phyloP scores from a whole-genome alignment of 2,888 invertebrate genomes.

The Oscheius sp. region DNA sequence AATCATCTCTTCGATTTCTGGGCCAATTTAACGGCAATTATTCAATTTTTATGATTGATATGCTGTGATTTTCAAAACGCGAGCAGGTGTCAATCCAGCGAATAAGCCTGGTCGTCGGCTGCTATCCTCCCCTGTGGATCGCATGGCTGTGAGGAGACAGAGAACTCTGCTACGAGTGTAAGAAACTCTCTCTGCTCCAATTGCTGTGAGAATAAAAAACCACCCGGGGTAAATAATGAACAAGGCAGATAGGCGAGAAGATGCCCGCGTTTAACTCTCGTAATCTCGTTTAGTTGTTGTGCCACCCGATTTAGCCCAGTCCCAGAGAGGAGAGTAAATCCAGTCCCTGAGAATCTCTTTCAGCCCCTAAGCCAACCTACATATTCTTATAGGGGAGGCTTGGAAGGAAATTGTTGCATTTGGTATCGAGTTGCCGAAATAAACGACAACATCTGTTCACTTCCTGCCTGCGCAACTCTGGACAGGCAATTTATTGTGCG shows the following conservation, averaged over 20 bases:
- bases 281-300: conserved; percentile 3
- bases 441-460: conserved; percentile 26
- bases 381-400: conserved; percentile 1
- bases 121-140: conserved; percentile 6
- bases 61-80: conserved; percentile 32
- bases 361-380: too few relatives aligned
- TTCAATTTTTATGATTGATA: conserved; percentile 23
- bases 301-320: not conserved
- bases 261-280: conserved; percentile 10
- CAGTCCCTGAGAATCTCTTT: too few relatives aligned
- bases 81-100: conserved; percentile 34
- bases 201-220: conserved; percentile 7
- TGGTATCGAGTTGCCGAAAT: not conserved
- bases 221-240: conserved; percentile 13
- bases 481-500: conserved; percentile 29
- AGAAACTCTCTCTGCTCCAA: conserved; percentile 5
- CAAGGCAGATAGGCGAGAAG: not conserved
- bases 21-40: conserved; percentile 1
- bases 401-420: conserved; percentile 2
- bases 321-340: too few relatives aligned
- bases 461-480: conserved; percentile 13
- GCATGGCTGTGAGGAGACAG: conserved; percentile 16
- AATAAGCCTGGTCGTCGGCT: conserved; percentile 23
- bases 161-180: conserved; percentile 13
- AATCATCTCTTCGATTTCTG: not conserved